Evolutionary conservation across 2,888 invertebrate species (phyloP), one percentile per base, ranked within the genome.

Genomic region (Cataglyphis albicans): DNA sequence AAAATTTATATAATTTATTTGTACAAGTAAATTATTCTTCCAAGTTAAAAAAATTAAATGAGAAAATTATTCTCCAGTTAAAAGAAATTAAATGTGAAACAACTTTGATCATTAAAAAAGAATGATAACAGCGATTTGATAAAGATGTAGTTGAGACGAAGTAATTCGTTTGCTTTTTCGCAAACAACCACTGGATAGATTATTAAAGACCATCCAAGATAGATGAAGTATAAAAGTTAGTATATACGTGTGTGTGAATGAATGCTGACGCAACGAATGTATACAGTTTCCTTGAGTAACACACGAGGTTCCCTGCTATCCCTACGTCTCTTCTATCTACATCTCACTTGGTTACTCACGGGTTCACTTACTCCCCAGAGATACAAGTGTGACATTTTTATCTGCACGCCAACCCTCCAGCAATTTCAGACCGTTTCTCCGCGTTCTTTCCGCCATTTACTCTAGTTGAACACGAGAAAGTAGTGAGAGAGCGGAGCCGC

Each of bases 331-430:
- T 84, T 88, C 86, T 86, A 90, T 91, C 91, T 90, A 89, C 90
- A 86, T 91, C 87, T 89, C 86, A 67, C 84, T 84, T 83, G 78
- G 89, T 87, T 86, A 87, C 86, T 86, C 81, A 78, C 68, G 83
- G 85, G 81, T 84, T 86, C 87, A 84, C 88, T 88, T 87, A 87
- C 87, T 91, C 91, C 88, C 89, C 68, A 75, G 89, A 86, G 90
- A 90, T 86, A 90, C 86, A 84, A 90, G 90, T 86, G 90, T 90
- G 91, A 91, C 90, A 91, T 91, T 91, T 91, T 91, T 91, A 91
- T 91, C 89, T 87, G 83, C 76, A 68, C 85, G 73, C 84, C 84
- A 67, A 85, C 89, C 91, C 89, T 84, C 82, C 74, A 86, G 88
- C 91, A 87, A 87, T 88, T 87, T 86, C 84, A 83, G 85, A 84